Conservation (phyloP, 2,888 invertebrate species). For the Drosophila infuscata region DNA sequence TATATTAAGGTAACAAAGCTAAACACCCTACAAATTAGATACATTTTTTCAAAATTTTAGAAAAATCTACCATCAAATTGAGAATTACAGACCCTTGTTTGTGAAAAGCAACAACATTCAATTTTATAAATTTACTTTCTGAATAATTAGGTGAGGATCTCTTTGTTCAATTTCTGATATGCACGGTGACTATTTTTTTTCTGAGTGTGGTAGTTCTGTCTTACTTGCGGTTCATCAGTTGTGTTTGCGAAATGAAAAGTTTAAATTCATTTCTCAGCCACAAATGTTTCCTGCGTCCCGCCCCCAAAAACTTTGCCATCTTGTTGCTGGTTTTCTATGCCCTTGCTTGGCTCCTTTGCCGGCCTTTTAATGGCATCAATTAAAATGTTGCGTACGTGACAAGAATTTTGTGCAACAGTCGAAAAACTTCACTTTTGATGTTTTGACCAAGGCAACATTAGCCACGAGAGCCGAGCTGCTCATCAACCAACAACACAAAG, state of each 20-base stretch:
- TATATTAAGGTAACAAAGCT: not conserved
- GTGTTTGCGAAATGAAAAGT: constrained; percentile 39
- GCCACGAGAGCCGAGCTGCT: constrained; percentile 41
- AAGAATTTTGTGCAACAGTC: constrained; percentile 69
- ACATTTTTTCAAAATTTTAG: not conserved
- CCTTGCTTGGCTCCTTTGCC: constrained; percentile 27
- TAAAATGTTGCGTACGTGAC: constrained; percentile 83
- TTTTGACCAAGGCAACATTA: constrained; percentile 43
- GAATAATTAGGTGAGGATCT: too few relatives aligned
- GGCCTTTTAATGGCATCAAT: constrained; percentile 80
- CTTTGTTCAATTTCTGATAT: not conserved
- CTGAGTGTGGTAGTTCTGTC: not conserved
- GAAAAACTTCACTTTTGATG: constrained; percentile 65
- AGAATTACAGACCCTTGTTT: not conserved
- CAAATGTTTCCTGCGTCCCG: constrained; percentile 43
- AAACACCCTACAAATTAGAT: not conserved
- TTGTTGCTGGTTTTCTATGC: constrained; percentile 12
- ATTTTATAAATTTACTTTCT: not conserved
- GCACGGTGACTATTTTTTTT: not conserved
- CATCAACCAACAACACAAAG: constrained; percentile 45
- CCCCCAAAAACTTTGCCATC: constrained; percentile 14
- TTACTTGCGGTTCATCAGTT: constrained; percentile 2
- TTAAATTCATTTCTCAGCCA: constrained; percentile 57
- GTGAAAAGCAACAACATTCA: too few relatives aligned
- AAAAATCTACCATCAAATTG: not conserved